Evolutionary conservation across 2,888 invertebrate species (phyloP), one percentile per base, ranked within the genome.

Genomic region (Perithous albicinctus): DNA sequence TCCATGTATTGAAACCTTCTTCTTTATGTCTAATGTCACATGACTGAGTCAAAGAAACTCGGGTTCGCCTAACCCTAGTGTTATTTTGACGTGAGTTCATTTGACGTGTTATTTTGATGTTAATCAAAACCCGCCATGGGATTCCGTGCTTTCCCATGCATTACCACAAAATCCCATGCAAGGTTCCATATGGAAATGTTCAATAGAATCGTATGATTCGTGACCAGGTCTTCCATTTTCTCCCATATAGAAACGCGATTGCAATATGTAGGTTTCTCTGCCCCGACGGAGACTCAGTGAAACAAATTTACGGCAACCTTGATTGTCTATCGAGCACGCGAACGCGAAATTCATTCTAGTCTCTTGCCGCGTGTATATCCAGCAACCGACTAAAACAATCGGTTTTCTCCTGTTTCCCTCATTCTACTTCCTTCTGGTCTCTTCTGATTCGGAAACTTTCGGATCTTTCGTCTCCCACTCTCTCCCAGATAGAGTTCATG

Each of bases 391-490:
- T 15, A 29, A 48, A 2, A 48, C 32, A 69, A 69, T 69, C 54
- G 54, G 38, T 35, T 54, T 15, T 20, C 54, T 48, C 32, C 48
- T 12, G 35, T 35, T 20, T 8, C 41, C 10, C 38, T 29, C n/a
- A n/a, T n/a, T 54, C 43, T 2, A 23, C 32, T 73, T 18, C 61
- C 46, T 61, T 32, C 29, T 32, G 32, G 56, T n/a, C 26, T 18
- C 59, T 20, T 59, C 46, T 59, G 35, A 67, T 76, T 61, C 48
- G 59, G 67, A 76, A 76, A 67, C 61, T 67, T 67, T 38, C 32
- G 8, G 10, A 26, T 15, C 59, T 56, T 56, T 56, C 2, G 26
- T 35, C 38, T 2, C 38, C 10, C 23, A 10, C 54, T 1, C 35
- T 61, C 41, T n/a, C n/a, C n/a, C n/a, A n/a, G n/a, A 7, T 12